These are phyloP conservation scores for Philypnodon macrostomus DNA, from an alignment of 2,797 vertebrate genomes.

Conservation along the genomic window DNA sequence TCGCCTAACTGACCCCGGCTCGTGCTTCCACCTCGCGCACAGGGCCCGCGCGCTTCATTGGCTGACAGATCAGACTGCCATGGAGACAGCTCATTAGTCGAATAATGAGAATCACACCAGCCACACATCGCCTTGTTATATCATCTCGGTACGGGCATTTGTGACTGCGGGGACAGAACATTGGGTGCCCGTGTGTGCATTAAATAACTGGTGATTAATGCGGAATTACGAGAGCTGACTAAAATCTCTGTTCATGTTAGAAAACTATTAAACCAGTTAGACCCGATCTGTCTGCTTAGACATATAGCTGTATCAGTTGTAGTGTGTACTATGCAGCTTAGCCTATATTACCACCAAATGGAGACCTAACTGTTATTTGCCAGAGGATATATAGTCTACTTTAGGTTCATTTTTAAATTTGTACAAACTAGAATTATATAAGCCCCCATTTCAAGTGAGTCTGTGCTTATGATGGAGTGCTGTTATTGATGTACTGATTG, in stretches of 20 bases:
- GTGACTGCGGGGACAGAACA: constrained; percentile 65
- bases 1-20: constrained; percentile 64
- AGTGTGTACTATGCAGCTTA: no score
- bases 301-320: no score
- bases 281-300: no score
- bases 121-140: constrained; percentile 65
- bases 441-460: no score
- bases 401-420: no score
- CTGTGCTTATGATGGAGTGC: no score
- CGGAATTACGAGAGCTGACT: constrained; percentile 21
- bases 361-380: no score
- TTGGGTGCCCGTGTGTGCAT: constrained; percentile 54
- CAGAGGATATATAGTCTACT: no score
- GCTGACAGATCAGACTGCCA: constrained; percentile 71
- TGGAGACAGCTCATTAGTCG: constrained; percentile 78
- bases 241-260: constrained; percentile 27
- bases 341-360: no score
- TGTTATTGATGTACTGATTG: no score
- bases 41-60: constrained; percentile 62
- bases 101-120: constrained; percentile 72
- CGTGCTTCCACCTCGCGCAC: constrained; percentile 32
- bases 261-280: constrained; percentile 15
- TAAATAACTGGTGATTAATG: constrained; percentile 51
- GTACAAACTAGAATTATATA: no score
- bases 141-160: constrained; percentile 62